A percentile compares a stretch with the other conserved stretches of the same genome.
phyloP scores from a whole-genome alignment of 1,140 invertebrate species.

The Eumeta japonica region DNA sequence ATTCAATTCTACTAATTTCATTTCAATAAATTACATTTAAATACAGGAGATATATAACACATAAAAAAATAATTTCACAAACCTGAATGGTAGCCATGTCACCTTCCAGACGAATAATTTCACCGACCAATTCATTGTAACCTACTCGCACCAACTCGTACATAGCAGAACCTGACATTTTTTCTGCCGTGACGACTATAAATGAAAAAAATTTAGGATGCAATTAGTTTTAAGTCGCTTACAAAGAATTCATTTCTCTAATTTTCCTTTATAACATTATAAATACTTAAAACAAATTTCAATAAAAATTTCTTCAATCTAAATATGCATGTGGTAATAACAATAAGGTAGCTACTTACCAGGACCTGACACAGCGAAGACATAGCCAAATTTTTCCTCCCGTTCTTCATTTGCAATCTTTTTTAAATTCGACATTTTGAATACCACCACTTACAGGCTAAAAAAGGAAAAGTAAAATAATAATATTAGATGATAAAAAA shows the following conservation, averaged over 20 bases:
- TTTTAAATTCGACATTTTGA: conserved; percentile 57
- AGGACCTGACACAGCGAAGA: conserved; percentile 95
- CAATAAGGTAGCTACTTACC: conserved; percentile 76
- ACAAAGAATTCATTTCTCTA: not conserved
- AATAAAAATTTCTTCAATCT: not conserved
- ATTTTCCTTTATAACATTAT: not conserved
- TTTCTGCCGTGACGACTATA: conserved; percentile 96
- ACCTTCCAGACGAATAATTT: conserved; percentile 98
- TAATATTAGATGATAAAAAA: no score
- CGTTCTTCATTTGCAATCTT: conserved; percentile 82
- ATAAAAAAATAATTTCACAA: conserved; percentile 7
- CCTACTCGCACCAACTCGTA: conserved; percentile 99
- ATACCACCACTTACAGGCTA: no score
- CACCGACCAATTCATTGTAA: conserved; percentile 96
- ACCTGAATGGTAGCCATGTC: conserved; percentile 99
- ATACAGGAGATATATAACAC: no score
- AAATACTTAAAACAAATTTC: not conserved
- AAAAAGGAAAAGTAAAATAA: not conserved
- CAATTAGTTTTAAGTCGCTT: conserved; percentile 1
- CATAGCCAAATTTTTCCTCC: conserved; percentile 90
- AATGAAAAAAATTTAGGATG: conserved; percentile 9
- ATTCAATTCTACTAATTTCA: no score
- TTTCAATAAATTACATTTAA: no score
- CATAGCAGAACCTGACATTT: conserved; percentile 99
- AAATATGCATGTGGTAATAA: no score